Percentiles rank a stretch among this genome's conserved stretches.
Conservation (phyloP, 1,140 invertebrate species). For the Drosophila pseudoobscura region DNA sequence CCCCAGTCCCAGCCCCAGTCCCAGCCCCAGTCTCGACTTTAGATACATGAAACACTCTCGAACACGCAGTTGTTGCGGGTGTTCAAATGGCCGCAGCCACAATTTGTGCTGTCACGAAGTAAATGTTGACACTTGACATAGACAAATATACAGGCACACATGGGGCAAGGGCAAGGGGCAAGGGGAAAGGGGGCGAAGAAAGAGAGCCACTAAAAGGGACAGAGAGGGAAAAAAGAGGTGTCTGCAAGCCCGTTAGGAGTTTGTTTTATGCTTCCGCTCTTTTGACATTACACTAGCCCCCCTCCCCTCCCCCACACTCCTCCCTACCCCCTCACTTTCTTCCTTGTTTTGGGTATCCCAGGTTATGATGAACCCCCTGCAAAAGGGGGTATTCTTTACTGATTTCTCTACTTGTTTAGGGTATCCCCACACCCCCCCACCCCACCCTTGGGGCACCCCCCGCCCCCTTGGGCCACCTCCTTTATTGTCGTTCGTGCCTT, state of each 20-base stretch:
- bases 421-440: neutral
- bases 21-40: no score
- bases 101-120: constrained; percentile 79
- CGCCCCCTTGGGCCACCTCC: neutral
- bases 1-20: no score
- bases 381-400: no score
- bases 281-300: constrained; percentile 73
- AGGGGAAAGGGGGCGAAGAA: neutral
- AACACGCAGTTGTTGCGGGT: constrained; percentile 36
- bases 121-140: constrained; percentile 81
- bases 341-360: constrained; percentile 12
- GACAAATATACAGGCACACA: constrained; percentile 60
- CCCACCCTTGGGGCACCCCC: neutral
- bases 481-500: constrained; percentile 57
- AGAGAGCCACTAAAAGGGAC: constrained; percentile 4
- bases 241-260: constrained; percentile 71
- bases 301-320: neutral
- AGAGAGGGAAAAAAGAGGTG: constrained; percentile 44
- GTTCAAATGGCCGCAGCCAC: constrained; percentile 73
- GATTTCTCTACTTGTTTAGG: neutral
- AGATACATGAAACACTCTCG: no score
- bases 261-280: constrained; percentile 80
- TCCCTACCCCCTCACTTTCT: neutral
- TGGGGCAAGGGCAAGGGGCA: neutral
- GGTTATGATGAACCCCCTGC: constrained; percentile 4